phyloP scores from a whole-genome alignment of 1,140 invertebrate species.

The Neodiprion fabricii region DNA sequence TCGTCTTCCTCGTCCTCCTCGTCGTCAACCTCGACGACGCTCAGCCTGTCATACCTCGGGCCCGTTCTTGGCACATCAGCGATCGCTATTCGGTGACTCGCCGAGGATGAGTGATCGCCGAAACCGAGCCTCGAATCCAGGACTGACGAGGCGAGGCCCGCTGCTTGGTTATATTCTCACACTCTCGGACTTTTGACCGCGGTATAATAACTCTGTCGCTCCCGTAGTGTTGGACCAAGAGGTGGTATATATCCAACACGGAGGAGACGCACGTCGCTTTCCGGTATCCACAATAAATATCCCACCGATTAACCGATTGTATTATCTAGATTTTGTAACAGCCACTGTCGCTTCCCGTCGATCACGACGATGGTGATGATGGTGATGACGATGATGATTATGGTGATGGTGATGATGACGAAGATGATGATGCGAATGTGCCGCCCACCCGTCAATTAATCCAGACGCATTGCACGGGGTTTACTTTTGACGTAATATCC shows the following conservation, averaged over 20 bases:
- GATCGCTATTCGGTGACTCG: neutral
- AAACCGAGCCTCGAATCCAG: neutral
- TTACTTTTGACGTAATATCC: too few species aligned
- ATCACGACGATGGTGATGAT: too few species aligned
- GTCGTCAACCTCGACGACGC: conserved; percentile 21
- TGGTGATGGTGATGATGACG: too few species aligned
- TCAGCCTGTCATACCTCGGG: conserved; percentile 10
- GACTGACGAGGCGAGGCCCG: conserved; percentile 22
- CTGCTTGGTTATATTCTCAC: neutral
- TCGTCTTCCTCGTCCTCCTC: neutral
- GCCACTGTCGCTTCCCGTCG: too few species aligned
- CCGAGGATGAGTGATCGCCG: neutral
- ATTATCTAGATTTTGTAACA: too few species aligned
- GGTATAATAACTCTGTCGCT: conserved; percentile 9
- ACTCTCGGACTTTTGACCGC: too few species aligned
- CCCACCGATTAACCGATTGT: too few species aligned
- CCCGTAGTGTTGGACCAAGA: conserved; percentile 42
- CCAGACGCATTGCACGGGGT: too few species aligned
- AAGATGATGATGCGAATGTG: too few species aligned
- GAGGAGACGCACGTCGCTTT: conserved; percentile 24
- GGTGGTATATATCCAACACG: conserved; percentile 39
- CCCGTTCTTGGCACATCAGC: neutral
- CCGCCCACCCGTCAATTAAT: too few species aligned
- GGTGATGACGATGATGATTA: too few species aligned
- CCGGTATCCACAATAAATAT: too few species aligned